Evolutionary conservation across 2,888 invertebrate species (phyloP).

Genomic region (Dicyrtomina minuta): DNA sequence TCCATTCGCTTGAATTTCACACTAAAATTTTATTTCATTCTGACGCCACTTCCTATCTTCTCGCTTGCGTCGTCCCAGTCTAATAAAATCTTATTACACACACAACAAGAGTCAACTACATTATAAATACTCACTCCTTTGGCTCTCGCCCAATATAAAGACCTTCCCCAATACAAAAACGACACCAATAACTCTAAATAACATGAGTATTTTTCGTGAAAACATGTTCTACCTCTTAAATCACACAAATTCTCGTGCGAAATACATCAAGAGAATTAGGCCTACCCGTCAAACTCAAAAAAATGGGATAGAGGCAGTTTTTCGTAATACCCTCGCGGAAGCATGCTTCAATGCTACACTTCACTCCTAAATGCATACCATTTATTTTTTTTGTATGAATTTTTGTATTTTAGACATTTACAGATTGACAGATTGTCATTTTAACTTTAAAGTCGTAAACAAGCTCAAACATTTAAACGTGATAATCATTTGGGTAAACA

Average conservation of each 20-base stretch:
- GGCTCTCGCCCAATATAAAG: conserved; percentile 5
- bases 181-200: conserved; percentile 8
- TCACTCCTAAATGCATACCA: too few relatives aligned
- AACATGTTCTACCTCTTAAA: background rate
- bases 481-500: too few relatives aligned
- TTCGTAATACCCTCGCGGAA: too few relatives aligned
- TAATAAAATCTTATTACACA: background rate
- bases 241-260: background rate
- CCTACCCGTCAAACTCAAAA: too few relatives aligned
- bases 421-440: too few relatives aligned
- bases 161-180: conserved; percentile 14
- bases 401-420: too few relatives aligned
- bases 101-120: background rate
- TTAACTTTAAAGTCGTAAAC: too few relatives aligned
- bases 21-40: conserved; percentile 8
- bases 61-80: background rate
- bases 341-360: too few relatives aligned
- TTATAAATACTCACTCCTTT: conserved; percentile 6
- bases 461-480: too few relatives aligned
- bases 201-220: too few relatives aligned
- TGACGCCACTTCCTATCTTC: conserved; percentile 4
- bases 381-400: too few relatives aligned
- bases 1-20: conserved; percentile 13
- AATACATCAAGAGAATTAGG: background rate
- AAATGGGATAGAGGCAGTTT: too few relatives aligned